Conservation (phyloP, 2,888 invertebrate genomes). For the Drosophila monieri region DNA sequence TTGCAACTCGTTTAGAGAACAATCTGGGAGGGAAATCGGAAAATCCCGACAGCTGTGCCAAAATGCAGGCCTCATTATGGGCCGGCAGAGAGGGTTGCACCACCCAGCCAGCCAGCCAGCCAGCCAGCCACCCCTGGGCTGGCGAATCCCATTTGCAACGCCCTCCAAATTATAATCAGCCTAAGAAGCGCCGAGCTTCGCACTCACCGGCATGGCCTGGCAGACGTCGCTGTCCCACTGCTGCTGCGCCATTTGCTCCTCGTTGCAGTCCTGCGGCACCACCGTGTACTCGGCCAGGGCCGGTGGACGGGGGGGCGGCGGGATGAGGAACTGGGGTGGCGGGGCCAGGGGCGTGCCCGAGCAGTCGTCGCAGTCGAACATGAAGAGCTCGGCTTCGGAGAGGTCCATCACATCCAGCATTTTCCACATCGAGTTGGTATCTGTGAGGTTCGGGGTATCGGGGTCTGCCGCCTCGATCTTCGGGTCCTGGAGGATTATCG, state of each 20-base stretch:
- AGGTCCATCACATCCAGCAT: slow-evolving; percentile 78
- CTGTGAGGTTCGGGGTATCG: slow-evolving; percentile 7
- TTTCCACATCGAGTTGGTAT: slow-evolving; percentile 83
- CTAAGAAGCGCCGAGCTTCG: not conserved
- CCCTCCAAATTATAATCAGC: slow-evolving; percentile 46
- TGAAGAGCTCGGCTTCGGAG: slow-evolving; percentile 76
- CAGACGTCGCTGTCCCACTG: slow-evolving; percentile 84
- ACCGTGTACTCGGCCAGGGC: slow-evolving; percentile 76
- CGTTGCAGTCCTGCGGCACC: slow-evolving; percentile 80
- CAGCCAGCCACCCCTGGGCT: slow-evolving; percentile 19
- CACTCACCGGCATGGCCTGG: slow-evolving; percentile 84
- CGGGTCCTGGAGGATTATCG: slow-evolving; percentile 16
- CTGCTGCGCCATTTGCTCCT: slow-evolving; percentile 80
- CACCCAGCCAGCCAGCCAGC: no score
- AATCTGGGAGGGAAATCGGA: not conserved
- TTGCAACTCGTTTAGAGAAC: slow-evolving; percentile 30
- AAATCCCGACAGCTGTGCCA: slow-evolving; percentile 63
- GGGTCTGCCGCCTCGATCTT: slow-evolving; percentile 10
- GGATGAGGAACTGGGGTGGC: slow-evolving; percentile 83
- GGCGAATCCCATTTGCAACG: slow-evolving; percentile 36
- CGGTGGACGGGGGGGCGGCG: slow-evolving; percentile 83
- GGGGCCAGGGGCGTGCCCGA: slow-evolving; percentile 81
- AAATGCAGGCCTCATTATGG: slow-evolving; percentile 55
- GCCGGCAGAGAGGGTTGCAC: slow-evolving; percentile 60
- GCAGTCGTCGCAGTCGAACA: slow-evolving; percentile 84